A percentile compares a stretch with the other conserved stretches of the same genome.
Conservation (phyloP, 2,797 vertebrate genomes). For the Menidia menidia region DNA sequence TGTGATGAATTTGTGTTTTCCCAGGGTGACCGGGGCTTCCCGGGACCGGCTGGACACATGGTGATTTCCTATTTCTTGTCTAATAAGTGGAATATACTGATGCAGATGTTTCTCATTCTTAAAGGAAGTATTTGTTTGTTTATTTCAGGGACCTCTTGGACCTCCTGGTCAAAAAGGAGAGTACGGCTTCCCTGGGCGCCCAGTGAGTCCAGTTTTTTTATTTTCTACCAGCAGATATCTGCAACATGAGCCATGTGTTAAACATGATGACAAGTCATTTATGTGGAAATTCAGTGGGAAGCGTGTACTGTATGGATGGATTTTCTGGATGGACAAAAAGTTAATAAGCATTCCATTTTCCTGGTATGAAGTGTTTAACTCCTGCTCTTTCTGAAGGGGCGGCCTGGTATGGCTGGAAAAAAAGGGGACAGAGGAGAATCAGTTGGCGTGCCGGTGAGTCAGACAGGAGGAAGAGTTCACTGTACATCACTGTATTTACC, state of each 20-base stretch:
- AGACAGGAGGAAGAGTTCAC: not conserved
- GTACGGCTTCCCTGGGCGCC: slow-evolving; percentile 90
- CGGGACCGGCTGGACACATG: slow-evolving; percentile 75
- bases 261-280: not conserved
- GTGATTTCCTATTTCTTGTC: slow-evolving; percentile 53
- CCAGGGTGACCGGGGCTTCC: slow-evolving; percentile 87
- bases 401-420: slow-evolving; percentile 87
- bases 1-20: slow-evolving; percentile 4
- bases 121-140: slow-evolving; percentile 6
- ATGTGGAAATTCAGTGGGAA: not conserved
- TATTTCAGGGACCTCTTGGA: slow-evolving; percentile 89
- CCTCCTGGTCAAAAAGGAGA: slow-evolving; percentile 91
- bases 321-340: too few species aligned
- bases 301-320: too few species aligned
- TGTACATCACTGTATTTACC: not conserved
- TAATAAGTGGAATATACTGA: not conserved
- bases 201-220: slow-evolving; percentile 80
- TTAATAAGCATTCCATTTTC: not conserved
- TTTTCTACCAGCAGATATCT: not conserved
- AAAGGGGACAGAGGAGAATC: slow-evolving; percentile 90
- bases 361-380: not conserved
- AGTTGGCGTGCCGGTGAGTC: slow-evolving; percentile 74
- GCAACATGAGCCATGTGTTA: not conserved
- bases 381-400: slow-evolving; percentile 81
- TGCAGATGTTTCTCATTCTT: not conserved